phyloP scores from a whole-genome alignment of 2,888 invertebrate species.

The Euzetes globulus region DNA sequence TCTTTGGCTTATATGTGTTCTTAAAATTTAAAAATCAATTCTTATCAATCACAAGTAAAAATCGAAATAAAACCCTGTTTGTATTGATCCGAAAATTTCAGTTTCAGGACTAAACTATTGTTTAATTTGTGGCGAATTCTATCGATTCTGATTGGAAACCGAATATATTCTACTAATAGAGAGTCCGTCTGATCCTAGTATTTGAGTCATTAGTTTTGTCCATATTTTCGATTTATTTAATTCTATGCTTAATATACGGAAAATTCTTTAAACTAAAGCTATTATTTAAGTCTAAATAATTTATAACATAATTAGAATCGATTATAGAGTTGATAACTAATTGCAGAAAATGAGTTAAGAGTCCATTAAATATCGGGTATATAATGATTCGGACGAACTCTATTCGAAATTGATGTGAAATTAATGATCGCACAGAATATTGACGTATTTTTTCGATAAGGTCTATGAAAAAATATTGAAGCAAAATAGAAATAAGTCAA shows the following conservation, averaged over 20 bases:
- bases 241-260: background rate
- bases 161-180: too few species aligned
- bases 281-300: background rate
- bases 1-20: too few species aligned
- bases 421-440: conserved; percentile 8
- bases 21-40: too few species aligned
- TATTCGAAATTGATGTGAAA: conserved; percentile 4
- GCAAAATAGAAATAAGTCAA: background rate
- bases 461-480: background rate
- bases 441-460: background rate
- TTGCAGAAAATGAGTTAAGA: conserved; percentile 1
- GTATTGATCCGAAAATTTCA: too few species aligned
- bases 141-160: too few species aligned
- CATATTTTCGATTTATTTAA: too few species aligned
- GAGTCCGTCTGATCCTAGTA: too few species aligned
- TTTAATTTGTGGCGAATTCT: too few species aligned
- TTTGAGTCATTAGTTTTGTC: too few species aligned
- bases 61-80: too few species aligned
- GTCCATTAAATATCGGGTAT: background rate
- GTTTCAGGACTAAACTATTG: too few species aligned
- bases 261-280: background rate
- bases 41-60: too few species aligned
- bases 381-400: background rate
- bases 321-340: conserved; percentile 3
- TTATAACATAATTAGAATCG: background rate